Conservation (phyloP, 1,140 invertebrate genomes). For the Myzus persicae region DNA sequence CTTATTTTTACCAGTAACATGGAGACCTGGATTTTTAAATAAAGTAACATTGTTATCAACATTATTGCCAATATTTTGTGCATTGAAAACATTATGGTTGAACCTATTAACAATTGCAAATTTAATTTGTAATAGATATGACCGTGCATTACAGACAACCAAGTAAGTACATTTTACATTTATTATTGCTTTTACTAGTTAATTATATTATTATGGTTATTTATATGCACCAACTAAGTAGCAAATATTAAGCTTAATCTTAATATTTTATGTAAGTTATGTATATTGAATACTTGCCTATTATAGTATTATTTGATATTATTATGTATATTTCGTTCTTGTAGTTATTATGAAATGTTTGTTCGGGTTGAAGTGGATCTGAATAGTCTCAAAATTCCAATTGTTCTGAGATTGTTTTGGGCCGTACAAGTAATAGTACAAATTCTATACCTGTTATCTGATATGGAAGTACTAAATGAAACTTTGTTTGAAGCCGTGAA, state of each 20-base stretch:
- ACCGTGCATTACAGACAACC: conserved; percentile 75
- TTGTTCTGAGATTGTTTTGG: conserved; percentile 88
- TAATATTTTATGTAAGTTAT: neutral
- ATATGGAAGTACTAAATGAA: conserved; percentile 39
- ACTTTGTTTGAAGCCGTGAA: conserved; percentile 66
- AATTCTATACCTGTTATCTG: conserved; percentile 62
- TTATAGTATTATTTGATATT: neutral
- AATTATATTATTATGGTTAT: neutral
- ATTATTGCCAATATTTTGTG: conserved; percentile 74
- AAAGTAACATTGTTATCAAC: conserved; percentile 76
- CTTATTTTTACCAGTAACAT: conserved; percentile 73
- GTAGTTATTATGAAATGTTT: conserved; percentile 81
- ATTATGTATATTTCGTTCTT: conserved; percentile 61
- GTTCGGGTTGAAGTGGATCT: conserved; percentile 86
- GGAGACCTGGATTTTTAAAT: conserved; percentile 67
- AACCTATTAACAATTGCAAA: conserved; percentile 73
- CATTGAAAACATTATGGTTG: conserved; percentile 75
- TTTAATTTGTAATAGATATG: conserved; percentile 74
- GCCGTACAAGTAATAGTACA: conserved; percentile 76
- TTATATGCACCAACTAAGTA: neutral
- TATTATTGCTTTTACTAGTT: neutral
- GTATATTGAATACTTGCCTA: neutral
- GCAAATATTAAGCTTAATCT: neutral
- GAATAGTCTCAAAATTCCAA: conserved; percentile 85
- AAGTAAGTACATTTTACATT: conserved; percentile 59